phyloP scores from a whole-genome alignment of 2,888 invertebrate species.

The Amphipoea oculea region DNA sequence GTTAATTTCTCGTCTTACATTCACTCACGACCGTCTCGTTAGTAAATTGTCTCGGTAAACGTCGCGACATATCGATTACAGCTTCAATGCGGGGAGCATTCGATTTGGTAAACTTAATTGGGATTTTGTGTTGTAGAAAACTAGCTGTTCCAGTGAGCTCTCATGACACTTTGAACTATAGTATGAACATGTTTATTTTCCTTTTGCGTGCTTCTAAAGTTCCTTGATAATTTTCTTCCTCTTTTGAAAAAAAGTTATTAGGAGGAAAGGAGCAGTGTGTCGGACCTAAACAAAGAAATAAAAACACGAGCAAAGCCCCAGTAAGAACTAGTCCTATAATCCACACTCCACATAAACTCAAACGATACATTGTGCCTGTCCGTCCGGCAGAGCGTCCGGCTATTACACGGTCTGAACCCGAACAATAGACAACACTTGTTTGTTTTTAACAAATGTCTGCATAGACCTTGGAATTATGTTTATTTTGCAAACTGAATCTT shows the following conservation, averaged over 20 bases:
- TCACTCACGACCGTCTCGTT: slow-evolving; percentile 44
- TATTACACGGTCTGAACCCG: slow-evolving; percentile 60
- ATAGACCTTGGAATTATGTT: slow-evolving; percentile 48
- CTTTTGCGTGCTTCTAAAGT: too few species aligned
- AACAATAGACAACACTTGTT: slow-evolving; percentile 60
- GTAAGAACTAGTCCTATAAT: neutral
- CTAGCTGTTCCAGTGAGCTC: too few species aligned
- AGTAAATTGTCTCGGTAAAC: neutral
- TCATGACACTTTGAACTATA: too few species aligned
- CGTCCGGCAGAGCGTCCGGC: slow-evolving; percentile 54
- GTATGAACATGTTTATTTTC: too few species aligned
- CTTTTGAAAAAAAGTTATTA: too few species aligned
- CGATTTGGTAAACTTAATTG: neutral
- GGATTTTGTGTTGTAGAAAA: neutral
- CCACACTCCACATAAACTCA: slow-evolving; percentile 49
- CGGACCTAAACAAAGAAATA: neutral
- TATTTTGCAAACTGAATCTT: slow-evolving; percentile 44
- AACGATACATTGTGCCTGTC: slow-evolving; percentile 62
- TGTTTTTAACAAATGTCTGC: slow-evolving; percentile 44
- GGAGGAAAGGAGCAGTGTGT: too few species aligned
- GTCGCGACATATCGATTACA: slow-evolving; percentile 28
- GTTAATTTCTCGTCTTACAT: slow-evolving; percentile 35
- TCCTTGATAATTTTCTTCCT: too few species aligned
- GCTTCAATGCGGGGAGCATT: neutral
- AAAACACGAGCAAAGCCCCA: neutral